Conservation (phyloP, 1,140 invertebrate genomes). For the Drosophila willistoni region DNA sequence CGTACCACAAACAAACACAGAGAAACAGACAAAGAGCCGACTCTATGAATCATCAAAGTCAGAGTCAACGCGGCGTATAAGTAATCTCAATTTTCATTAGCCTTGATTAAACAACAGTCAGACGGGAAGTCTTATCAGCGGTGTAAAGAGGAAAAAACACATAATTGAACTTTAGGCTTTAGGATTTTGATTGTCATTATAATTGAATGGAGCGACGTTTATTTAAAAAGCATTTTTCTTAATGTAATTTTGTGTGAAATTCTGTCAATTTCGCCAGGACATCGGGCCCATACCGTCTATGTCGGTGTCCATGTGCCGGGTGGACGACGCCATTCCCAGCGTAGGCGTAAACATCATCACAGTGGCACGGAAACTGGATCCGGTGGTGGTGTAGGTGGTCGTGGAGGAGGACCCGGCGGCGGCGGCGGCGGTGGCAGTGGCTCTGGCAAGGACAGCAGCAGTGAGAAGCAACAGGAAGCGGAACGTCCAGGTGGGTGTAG, state of each 20-base stretch:
- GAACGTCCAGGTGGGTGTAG: conserved; percentile 76
- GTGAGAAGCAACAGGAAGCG: conserved; percentile 72
- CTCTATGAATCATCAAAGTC: background rate
- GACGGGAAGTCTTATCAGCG: conserved; percentile 33
- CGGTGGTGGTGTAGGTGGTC: conserved; percentile 24
- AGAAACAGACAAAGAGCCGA: background rate
- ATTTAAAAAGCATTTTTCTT: conserved; percentile 8
- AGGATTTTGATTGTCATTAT: conserved; percentile 36
- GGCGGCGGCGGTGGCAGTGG: conserved; percentile 42
- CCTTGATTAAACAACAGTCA: conserved; percentile 8
- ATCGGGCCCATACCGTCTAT: conserved; percentile 94
- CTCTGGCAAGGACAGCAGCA: conserved; percentile 58
- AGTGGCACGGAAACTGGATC: conserved; percentile 68
- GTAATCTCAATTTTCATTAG: conserved; percentile 18
- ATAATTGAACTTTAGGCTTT: conserved; percentile 35
- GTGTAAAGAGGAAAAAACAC: conserved; percentile 14
- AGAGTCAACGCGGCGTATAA: conserved; percentile 55
- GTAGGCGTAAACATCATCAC: conserved; percentile 90
- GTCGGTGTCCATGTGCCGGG: conserved; percentile 93
- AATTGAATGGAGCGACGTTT: conserved; percentile 25
- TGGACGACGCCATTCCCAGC: conserved; percentile 88
- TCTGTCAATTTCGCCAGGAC: conserved; percentile 85
- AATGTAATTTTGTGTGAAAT: conserved; percentile 22
- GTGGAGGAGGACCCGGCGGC: conserved; percentile 28
- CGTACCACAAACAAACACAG: background rate